A percentile compares a stretch with the other conserved stretches of the same genome.
Evolutionary conservation across 2,888 invertebrate species (phyloP).

Genomic region (Nomada fabriciana): DNA sequence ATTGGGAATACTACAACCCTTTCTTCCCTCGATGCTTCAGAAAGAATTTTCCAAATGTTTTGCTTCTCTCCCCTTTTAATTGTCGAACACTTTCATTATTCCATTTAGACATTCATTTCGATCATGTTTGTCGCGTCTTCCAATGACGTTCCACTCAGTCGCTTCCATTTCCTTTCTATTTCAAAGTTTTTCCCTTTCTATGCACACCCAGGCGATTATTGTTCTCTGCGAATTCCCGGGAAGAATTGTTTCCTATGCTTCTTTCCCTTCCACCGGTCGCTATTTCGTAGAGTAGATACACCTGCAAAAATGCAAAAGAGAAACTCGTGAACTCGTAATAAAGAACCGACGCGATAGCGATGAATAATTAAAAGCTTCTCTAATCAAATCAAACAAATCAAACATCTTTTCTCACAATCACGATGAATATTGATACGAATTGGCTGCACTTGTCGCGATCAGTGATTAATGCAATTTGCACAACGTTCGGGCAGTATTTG

Average conservation of each 20-base stretch:
- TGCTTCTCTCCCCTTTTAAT: constrained; percentile 9
- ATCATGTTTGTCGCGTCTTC: constrained; percentile 11
- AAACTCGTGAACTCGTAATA: neutral
- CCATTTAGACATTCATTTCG: constrained; percentile 6
- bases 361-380: neutral
- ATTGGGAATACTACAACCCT: neutral
- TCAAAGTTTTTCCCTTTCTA: neutral
- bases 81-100: constrained; percentile 1
- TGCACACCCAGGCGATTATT: neutral
- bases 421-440: neutral
- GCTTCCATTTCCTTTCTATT: constrained; percentile 52
- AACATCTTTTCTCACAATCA: neutral
- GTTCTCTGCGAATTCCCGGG: neutral
- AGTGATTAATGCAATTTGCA: neutral
- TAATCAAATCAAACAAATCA: neutral
- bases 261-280: neutral
- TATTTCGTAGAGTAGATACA: too few relatives aligned
- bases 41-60: too few relatives aligned
- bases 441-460: neutral
- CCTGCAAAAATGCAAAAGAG: constrained; percentile 7
- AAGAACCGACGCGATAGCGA: neutral
- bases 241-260: neutral
- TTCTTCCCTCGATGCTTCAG: neutral
- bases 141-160: constrained; percentile 46
- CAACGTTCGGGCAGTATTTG: neutral